Conservation (phyloP, 2,797 vertebrate species). For the Ispidina picta region DNA sequence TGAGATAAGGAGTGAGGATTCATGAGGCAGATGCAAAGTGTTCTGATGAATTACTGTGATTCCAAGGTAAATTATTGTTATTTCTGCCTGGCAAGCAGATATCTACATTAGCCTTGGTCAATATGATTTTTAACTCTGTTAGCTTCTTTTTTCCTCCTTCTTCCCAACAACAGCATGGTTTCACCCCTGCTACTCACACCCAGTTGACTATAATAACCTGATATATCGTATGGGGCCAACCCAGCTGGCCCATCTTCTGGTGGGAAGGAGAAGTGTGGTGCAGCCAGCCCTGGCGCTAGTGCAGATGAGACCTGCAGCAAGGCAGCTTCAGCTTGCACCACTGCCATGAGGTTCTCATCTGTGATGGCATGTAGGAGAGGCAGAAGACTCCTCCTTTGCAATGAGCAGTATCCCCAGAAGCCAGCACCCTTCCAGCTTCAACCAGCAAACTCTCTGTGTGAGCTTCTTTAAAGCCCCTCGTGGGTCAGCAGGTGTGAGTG, state of each 20-base stretch:
- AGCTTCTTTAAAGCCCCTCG: background rate
- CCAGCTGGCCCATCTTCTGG: background rate
- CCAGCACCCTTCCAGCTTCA: background rate
- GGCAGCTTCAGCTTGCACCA: background rate
- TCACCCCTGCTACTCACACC: background rate
- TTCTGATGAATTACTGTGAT: background rate
- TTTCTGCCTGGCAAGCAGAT: background rate
- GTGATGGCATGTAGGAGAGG: background rate
- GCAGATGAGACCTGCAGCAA: background rate
- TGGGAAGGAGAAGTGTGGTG: background rate
- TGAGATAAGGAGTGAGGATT: background rate
- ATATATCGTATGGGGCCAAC: background rate
- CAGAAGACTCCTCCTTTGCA: background rate
- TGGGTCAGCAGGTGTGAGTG: background rate
- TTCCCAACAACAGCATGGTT: background rate
- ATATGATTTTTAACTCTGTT: constrained; percentile 7
- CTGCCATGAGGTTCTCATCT: background rate
- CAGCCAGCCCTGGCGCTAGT: background rate
- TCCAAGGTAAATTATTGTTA: constrained; percentile 38
- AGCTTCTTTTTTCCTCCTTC: background rate
- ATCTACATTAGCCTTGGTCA: background rate
- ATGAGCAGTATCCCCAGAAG: background rate
- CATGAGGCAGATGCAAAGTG: background rate
- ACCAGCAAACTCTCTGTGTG: background rate
- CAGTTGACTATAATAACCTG: background rate